A percentile compares a stretch with the other conserved stretches of the same genome.
These are phyloP conservation scores for Limnephilus marmoratus DNA, from an alignment of 2,888 invertebrate species.

Conservation along the genomic window DNA sequence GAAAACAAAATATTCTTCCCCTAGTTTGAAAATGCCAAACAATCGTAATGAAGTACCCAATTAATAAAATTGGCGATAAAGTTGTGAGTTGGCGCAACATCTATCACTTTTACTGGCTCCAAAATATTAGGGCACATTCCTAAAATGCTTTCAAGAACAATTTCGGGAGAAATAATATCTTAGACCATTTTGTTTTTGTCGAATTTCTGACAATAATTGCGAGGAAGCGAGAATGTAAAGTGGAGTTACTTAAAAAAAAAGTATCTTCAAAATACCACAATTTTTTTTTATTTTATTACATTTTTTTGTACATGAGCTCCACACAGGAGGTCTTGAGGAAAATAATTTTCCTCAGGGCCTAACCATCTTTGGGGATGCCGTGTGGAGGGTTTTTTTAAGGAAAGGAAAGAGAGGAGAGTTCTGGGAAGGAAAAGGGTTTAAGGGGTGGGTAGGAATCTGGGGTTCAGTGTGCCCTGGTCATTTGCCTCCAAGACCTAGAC, in stretches of 20 bases:
- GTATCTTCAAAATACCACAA: too few species aligned
- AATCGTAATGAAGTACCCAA: background rate
- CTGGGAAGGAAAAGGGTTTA: too few species aligned
- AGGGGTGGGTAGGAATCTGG: too few species aligned
- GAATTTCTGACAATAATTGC: constrained; percentile 20
- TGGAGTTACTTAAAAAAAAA: background rate
- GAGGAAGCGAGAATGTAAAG: background rate
- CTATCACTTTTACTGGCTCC: constrained; percentile 29
- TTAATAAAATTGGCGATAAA: background rate
- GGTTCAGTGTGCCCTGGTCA: too few species aligned
- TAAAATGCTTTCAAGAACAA: background rate
- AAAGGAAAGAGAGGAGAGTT: too few species aligned
- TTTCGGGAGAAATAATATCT: background rate
- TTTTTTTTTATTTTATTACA: too few species aligned
- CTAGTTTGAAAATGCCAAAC: background rate
- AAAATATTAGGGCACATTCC: constrained; percentile 4
- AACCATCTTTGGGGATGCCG: too few species aligned
- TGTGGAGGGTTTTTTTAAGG: too few species aligned
- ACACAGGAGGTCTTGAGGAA: too few species aligned
- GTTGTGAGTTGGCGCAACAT: constrained; percentile 1
- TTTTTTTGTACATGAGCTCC: too few species aligned
- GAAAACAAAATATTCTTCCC: background rate
- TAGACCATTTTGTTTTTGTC: constrained; percentile 23
- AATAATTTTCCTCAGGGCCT: too few species aligned
- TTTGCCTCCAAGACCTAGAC: too few species aligned